Evolutionary conservation across 2,113 vertebrate genomes (phyloP), one percentile per base, ranked within the genome.

Genomic region (Cathartes aura): DNA sequence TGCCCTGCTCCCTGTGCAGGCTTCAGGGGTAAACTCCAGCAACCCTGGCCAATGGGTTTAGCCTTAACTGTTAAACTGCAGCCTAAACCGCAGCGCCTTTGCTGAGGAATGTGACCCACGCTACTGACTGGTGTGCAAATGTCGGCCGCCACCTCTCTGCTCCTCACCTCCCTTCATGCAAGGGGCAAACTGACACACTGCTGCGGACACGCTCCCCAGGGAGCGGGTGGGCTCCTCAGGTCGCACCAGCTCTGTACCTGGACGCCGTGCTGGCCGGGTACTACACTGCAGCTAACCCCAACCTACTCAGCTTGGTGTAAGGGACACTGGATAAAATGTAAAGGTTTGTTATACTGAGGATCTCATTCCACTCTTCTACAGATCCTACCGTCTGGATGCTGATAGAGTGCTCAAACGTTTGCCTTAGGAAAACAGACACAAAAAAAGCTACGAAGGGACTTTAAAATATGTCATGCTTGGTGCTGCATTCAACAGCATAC

Each of bases 281-380:
- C 40, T 2, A 4, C 3, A 5, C 50, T 7, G 11, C 14, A 32
- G 19, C 27, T 4, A 14, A 19, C 26, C 68, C 26, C 32, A 5
- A 36, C 11, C 47, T 40, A 3, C 42, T 34, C 15, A 24, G 36
- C 58, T 3, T 4, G 59, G 53, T 3, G 34, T 17, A 11, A 53
- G 55, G 76, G 47, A 38, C 5, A 2, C 15, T 2, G 8, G 48
- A 22, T 10, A 21, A 58, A 34, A n/a, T 4, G 4, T 2, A 9
- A 8, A 2, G 32, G 36, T 60, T 24, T 19, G 40, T 55, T 38
- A 20, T 2, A 9, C 29, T 1, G 42, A 47, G 38, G 16, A 20
- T 43, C 64, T 32, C 4, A 0, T 58, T 7, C 56, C 16, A 0
- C 34, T 20, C 22, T 11, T 24, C 70, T 9, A 8, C 1, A 0